These are phyloP conservation scores for Otus sunia DNA, from an alignment of 2,113 vertebrate species.

Conservation along the genomic window DNA sequence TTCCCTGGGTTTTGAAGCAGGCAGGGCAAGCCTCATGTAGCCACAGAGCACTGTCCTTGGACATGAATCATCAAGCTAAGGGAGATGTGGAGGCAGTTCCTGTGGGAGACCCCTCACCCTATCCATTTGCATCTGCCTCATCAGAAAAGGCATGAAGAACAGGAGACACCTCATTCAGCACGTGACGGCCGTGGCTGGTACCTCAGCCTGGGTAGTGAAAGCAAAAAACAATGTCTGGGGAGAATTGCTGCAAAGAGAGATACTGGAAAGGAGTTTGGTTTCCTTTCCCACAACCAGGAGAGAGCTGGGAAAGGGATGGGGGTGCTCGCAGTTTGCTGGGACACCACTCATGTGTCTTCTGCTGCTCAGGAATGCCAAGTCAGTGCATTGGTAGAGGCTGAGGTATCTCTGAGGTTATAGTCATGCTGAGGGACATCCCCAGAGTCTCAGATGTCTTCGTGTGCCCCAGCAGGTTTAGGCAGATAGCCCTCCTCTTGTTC, in stretches of 20 bases:
- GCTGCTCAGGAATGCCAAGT: not conserved
- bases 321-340: not conserved
- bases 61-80: not conserved
- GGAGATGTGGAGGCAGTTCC: not conserved
- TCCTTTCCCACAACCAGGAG: not conserved
- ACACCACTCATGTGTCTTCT: not conserved
- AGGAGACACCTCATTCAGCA: not conserved
- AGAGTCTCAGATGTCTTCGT: not conserved
- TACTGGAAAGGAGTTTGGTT: not conserved
- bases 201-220: not conserved
- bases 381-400: not conserved
- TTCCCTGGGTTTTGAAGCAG: not conserved
- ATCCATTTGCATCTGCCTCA: not conserved
- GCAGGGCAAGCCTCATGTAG: not conserved
- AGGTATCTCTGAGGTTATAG: not conserved
- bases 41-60: not conserved
- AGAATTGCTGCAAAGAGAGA: not conserved
- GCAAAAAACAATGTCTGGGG: fast-evolving
- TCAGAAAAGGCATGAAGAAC: not conserved
- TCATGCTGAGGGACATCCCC: not conserved
- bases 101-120: not conserved
- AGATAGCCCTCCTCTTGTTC: not conserved
- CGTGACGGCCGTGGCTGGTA: fast-evolving
- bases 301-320: not conserved
- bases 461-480: not conserved